Evolutionary conservation across 2,113 vertebrate species (phyloP).

Genomic region (Acanthochromis polyacanthus): DNA sequence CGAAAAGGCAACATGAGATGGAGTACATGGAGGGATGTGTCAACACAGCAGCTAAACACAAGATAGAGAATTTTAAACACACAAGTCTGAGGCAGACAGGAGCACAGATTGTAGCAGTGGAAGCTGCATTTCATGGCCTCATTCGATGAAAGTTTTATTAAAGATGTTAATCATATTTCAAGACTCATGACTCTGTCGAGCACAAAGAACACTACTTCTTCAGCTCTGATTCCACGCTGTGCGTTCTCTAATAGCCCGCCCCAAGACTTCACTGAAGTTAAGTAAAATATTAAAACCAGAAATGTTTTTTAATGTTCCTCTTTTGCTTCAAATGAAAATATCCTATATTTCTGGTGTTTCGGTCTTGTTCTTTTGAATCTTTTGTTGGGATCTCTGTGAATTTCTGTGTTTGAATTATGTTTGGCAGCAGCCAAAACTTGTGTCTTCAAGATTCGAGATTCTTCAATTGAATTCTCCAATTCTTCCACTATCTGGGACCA

Average conservation of each 20-base stretch:
- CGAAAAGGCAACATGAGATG: slow-evolving; percentile 41
- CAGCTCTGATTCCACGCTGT: neutral
- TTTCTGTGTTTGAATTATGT: slow-evolving; percentile 1
- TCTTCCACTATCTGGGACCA: neutral
- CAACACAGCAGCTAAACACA: slow-evolving; percentile 44
- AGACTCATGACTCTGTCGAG: neutral
- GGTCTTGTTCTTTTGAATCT: neutral
- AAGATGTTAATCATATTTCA: slow-evolving; percentile 21
- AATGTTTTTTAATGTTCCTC: neutral
- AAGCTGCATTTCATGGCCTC: slow-evolving; percentile 14
- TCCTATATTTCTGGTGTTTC: neutral
- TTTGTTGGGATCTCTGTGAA: neutral
- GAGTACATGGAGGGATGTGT: slow-evolving; percentile 48
- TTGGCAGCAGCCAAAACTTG: neutral
- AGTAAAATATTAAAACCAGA: slow-evolving; percentile 13
- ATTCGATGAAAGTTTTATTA: slow-evolving; percentile 28
- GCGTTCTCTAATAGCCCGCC: neutral
- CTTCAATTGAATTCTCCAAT: no score
- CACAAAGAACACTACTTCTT: slow-evolving; percentile 1
- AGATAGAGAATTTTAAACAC: slow-evolving; percentile 48
- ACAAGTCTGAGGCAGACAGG: slow-evolving; percentile 15
- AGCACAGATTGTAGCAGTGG: slow-evolving; percentile 17
- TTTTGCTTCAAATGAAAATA: neutral
- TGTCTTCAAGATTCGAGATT: neutral
- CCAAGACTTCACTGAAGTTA: neutral